Base-by-base conservation (phyloP, 1,140 invertebrate genomes). In the Drosophila rhopaloa region DNA sequence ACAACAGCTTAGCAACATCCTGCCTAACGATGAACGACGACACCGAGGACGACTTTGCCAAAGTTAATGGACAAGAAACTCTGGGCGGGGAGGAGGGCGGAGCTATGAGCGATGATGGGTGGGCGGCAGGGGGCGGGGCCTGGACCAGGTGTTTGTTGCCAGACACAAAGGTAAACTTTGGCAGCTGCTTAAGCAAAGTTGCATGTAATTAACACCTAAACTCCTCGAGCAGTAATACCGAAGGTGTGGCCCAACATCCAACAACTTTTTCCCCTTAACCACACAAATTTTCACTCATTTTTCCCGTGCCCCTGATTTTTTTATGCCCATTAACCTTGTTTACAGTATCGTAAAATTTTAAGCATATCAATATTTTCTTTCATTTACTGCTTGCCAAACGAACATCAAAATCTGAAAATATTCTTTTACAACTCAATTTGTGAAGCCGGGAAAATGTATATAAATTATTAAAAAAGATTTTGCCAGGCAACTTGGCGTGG, bases 291-390 rank as follows among this genome's bases (percentile, higher is more conserved):
- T 9, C 44, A 35, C 10, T 19, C 40, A 4, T 50, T 48, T 35
- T 27, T 16, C 19, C 14, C 8, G 37, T 14, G 7, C 8, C 24
- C 11, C 55, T 51, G 14, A 46, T 48, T 83, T 85, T 73, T 88
- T 89, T 77, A 75, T 75, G 76, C 65, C 61, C 71, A 78, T 83
- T 79, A 83, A 78, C 77, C 86, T 67, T 90, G 86, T 90, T 90
- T 83, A 90, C 79, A 86, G 68, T 76, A 90, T 90, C 86, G 74
- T 90, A 76, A 86, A 88, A 89, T 90, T 89, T 81, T 67, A 81
- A 57, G 40, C 46, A 80, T 62, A 68, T 53, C 79, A 48, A 73
- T 68, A 74, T 76, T 57, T 60, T 55, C 48, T 24, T 58, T 32
- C 54, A 54, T 54, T 67, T 74, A 63, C 40, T 44, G 73, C 48